Percentiles rank a stretch among this genome's conserved stretches.
phyloP scores from a whole-genome alignment of 2,113 vertebrate genomes.

The Drymodes brunneopygia region DNA sequence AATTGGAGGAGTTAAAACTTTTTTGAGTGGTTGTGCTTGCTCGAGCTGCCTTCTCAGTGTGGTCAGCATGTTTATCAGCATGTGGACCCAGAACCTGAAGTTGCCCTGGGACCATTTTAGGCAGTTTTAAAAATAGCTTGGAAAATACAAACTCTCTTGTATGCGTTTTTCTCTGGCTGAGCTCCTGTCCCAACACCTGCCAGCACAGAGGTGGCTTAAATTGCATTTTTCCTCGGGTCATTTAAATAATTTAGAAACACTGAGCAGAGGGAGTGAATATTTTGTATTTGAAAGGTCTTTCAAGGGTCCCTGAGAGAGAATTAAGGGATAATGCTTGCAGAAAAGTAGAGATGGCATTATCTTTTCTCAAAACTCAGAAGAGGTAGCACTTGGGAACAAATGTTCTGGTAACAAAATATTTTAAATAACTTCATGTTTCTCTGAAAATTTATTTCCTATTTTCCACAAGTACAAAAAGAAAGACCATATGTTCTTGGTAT shows the following conservation, averaged over 20 bases:
- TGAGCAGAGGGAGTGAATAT: background rate
- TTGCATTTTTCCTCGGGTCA: background rate
- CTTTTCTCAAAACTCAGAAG: background rate
- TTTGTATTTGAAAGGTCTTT: background rate
- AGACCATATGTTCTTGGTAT: background rate
- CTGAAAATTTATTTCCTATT: background rate
- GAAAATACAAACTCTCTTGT: background rate
- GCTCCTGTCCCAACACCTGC: background rate
- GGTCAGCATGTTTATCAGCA: background rate
- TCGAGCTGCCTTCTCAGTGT: background rate
- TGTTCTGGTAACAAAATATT: background rate
- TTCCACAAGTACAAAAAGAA: background rate
- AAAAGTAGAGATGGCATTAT: background rate
- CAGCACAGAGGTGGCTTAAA: background rate
- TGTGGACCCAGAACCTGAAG: background rate
- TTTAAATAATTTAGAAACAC: constrained; percentile 17
- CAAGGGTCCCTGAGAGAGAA: background rate
- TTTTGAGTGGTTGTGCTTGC: background rate
- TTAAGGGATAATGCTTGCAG: background rate
- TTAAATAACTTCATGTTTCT: background rate
- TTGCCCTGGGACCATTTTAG: background rate
- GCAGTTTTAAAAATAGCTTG: background rate
- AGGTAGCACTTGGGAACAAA: background rate
- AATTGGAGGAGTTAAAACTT: background rate
- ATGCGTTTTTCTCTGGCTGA: background rate